Percentiles rank a stretch among this genome's conserved stretches.
These are phyloP conservation scores for Anticlea derivata DNA, from an alignment of 2,888 invertebrate genomes.

Conservation along the genomic window DNA sequence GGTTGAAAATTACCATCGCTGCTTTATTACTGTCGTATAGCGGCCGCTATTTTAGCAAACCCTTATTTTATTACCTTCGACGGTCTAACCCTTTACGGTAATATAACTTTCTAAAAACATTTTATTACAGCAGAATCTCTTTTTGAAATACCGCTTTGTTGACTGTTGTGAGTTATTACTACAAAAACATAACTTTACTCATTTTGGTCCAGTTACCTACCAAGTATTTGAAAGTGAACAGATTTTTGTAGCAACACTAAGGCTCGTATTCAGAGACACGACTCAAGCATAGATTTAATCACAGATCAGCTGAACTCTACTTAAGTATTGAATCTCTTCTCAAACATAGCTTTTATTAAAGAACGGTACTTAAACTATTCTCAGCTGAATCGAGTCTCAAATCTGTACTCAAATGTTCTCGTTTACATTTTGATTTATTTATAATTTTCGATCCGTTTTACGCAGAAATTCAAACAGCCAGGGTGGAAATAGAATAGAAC, in stretches of 20 bases:
- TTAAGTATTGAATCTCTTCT: too few relatives aligned
- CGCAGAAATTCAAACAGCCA: too few relatives aligned
- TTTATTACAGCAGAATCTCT: constrained; percentile 54
- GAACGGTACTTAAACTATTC: too few relatives aligned
- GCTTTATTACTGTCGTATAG: background rate
- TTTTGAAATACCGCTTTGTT: constrained; percentile 46
- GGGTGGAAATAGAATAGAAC: too few relatives aligned
- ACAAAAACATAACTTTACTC: constrained; percentile 34
- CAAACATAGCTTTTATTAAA: too few relatives aligned
- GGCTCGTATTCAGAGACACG: too few relatives aligned
- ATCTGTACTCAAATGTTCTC: too few relatives aligned
- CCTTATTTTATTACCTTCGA: constrained; percentile 42
- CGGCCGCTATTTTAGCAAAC: background rate
- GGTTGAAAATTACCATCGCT: background rate
- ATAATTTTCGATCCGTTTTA: too few relatives aligned
- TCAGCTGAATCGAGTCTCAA: too few relatives aligned
- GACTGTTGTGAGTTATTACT: constrained; percentile 37
- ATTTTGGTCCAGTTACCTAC: constrained; percentile 25
- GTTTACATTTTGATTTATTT: too few relatives aligned
- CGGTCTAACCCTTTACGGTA: constrained; percentile 64
- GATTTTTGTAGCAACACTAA: background rate
- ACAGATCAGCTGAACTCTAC: too few relatives aligned
- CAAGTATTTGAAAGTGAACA: background rate
- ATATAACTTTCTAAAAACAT: constrained; percentile 77
- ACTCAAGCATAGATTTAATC: too few relatives aligned